Evolutionary conservation across 2,113 vertebrate genomes (phyloP).

Genomic region (Cyprinodon tularosa): DNA sequence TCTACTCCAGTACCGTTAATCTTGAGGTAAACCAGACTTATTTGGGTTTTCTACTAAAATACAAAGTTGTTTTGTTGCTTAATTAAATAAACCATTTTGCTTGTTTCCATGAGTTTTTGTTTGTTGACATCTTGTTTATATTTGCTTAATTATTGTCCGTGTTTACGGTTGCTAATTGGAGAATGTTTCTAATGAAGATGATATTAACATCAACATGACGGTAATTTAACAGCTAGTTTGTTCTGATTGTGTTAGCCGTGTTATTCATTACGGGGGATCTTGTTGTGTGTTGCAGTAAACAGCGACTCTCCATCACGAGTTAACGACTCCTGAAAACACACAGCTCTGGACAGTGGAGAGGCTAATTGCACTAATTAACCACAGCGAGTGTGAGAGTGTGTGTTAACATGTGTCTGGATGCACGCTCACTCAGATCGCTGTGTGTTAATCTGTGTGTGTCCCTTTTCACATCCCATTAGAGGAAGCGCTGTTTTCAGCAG

Average conservation of each 20-base stretch:
- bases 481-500: conserved; percentile 41
- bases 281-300: conserved; percentile 31
- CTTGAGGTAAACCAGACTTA: no score
- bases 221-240: neutral
- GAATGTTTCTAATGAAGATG: neutral
- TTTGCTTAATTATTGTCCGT: no score
- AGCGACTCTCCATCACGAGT: conserved; percentile 48
- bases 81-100: no score
- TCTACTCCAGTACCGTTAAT: no score
- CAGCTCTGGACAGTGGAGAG: conserved; percentile 78
- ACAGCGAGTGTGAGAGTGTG: conserved; percentile 39
- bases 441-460: conserved; percentile 61
- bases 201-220: no score
- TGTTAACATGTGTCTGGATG: conserved; percentile 58
- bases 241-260: neutral
- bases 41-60: no score
- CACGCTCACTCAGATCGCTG: conserved; percentile 34
- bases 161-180: neutral
- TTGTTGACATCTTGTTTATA: no score
- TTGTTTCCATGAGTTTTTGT: no score
- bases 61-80: no score
- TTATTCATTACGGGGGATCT: neutral
- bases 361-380: conserved; percentile 85
- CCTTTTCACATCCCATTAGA: conserved; percentile 77
- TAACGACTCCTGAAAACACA: conserved; percentile 69